phyloP scores from a whole-genome alignment of 2,888 invertebrate genomes.

The Orthonevra nobilis region DNA sequence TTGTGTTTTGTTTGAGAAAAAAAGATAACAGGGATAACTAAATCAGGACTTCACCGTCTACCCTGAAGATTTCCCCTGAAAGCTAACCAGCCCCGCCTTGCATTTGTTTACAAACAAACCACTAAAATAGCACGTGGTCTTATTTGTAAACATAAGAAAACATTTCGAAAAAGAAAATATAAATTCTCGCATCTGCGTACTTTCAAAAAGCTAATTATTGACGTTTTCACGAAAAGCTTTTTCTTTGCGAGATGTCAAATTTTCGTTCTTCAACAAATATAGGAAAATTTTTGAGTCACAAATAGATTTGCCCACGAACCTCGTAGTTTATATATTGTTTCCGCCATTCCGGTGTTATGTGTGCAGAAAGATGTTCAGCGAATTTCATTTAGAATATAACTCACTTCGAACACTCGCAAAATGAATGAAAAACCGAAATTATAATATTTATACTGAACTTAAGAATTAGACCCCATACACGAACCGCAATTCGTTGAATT shows the following conservation, averaged over 20 bases:
- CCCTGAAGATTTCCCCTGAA: no score
- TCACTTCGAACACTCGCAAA: conserved; percentile 16
- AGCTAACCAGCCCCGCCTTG: no score
- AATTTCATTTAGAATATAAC: conserved; percentile 87
- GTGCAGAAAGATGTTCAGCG: conserved; percentile 92
- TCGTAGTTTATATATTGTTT: conserved; percentile 91
- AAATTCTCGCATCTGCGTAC: conserved; percentile 36
- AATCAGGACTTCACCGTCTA: no score
- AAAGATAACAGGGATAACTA: no score
- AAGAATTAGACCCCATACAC: conserved; percentile 52
- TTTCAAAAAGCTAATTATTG: neutral
- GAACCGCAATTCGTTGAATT: conserved; percentile 32
- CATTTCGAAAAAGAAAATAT: neutral
- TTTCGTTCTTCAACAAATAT: conserved; percentile 52
- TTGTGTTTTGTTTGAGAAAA: no score
- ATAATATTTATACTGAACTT: conserved; percentile 40
- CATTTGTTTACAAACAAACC: conserved; percentile 51
- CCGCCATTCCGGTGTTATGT: conserved; percentile 96
- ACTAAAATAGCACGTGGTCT: conserved; percentile 31
- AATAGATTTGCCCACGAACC: conserved; percentile 78
- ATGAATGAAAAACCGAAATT: conserved; percentile 49
- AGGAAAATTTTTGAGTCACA: conserved; percentile 23
- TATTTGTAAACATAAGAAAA: conserved; percentile 6
- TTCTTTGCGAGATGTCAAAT: conserved; percentile 44
- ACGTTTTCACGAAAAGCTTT: conserved; percentile 29